Base-by-base conservation (phyloP, 2,888 invertebrate genomes). In the Chorisops tibialis region DNA sequence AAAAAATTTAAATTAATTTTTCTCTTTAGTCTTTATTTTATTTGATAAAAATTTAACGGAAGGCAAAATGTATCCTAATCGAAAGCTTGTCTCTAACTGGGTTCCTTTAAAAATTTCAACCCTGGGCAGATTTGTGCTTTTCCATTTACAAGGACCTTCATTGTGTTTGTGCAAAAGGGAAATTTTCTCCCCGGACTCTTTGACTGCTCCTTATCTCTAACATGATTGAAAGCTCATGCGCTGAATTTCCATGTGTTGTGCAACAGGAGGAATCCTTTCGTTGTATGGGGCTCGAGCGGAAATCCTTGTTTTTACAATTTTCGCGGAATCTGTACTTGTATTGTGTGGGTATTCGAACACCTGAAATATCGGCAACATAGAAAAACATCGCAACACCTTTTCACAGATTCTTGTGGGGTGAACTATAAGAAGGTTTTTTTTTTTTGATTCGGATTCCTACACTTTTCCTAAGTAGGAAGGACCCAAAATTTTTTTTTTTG, bases 21-120 rank as follows among this genome's bases (percentile, higher is more conserved):
- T 24, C 24, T 5, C 24, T 5, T 4, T 24, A 4, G 24, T 24
- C 24, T 24, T 24, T 24, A 24, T 24, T 30, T 30, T 30, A 30
- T 41, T 19, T 16, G 39, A 49, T 47, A 47, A 61, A 61, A 51
- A 47, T 37, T 45, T n/a, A 22, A 61, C 43, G 37, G 30, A 56
- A 61, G n/a, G 14, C 16, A 61, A 56, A 61, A 61, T 48, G 61
- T 63, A 50, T 41, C 59, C 66, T 61, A 43, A 52, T 64, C 52
- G 39, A 63, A 64, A 62, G 64, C 63, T 64, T 61, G 62, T 61
- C 66, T 66, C 63, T 54, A 66, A 66, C 66, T 66, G 59, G 66
- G 63, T 59, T 39, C 63, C 61, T 63, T 52, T 61, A 51, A 54
- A 58, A 50, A 51, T 45, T 56, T 61, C 61, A 63, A 62, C 66